These are phyloP conservation scores for Hypocryptadius cinnamomeus DNA, from an alignment of 2,113 vertebrate species.

Conservation along the genomic window DNA sequence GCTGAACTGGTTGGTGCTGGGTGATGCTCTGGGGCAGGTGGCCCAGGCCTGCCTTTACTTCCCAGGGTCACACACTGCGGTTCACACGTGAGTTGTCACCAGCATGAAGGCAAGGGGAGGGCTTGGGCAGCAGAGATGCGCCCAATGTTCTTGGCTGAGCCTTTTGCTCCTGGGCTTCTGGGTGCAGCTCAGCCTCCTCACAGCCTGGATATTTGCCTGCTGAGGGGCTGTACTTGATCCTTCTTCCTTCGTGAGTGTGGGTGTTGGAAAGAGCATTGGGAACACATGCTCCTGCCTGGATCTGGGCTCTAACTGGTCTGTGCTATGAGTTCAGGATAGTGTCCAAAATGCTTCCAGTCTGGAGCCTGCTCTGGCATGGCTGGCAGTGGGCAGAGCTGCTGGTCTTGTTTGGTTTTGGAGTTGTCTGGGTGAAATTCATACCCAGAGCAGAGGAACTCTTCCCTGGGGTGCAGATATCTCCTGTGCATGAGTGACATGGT, in stretches of 20 bases:
- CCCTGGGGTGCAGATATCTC: background rate
- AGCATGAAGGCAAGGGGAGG: background rate
- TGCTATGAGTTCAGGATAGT: background rate
- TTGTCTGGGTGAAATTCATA: background rate
- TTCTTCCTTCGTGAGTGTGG: background rate
- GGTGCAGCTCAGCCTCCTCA: background rate
- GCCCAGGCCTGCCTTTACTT: background rate
- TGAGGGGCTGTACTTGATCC: background rate
- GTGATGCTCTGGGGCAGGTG: background rate
- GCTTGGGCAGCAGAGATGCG: background rate
- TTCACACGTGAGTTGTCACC: fast-evolving
- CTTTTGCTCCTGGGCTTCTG: background rate
- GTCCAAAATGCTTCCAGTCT: background rate
- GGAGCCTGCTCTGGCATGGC: fast-evolving
- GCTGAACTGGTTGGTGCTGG: background rate
- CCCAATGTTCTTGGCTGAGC: fast-evolving
- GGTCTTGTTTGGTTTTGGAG: background rate
- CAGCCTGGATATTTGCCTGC: background rate
- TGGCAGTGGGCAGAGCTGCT: background rate
- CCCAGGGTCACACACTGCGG: fast-evolving
- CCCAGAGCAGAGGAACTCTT: background rate
- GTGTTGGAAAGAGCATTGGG: background rate
- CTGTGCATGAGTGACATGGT: background rate
- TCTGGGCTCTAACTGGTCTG: background rate
- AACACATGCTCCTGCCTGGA: background rate